Evolutionary conservation across 1,140 invertebrate genomes (phyloP).

Genomic region (Panagrolaimus sp.): DNA sequence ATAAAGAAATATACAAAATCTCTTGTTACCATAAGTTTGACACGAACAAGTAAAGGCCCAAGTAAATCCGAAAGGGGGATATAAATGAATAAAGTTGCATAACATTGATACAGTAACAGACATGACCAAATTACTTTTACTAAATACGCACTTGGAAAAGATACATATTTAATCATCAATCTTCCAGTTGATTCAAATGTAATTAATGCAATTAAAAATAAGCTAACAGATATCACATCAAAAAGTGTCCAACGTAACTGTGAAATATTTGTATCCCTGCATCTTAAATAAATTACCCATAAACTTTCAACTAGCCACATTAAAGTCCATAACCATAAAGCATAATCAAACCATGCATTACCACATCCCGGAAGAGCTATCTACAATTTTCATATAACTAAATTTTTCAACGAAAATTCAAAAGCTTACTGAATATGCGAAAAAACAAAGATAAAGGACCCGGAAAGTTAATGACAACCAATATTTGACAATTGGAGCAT

Average conservation of each 20-base stretch:
- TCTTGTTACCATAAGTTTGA: constrained; percentile 55
- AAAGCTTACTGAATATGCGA: constrained; percentile 43
- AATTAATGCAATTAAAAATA: constrained; percentile 18
- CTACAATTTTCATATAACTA: constrained; percentile 26
- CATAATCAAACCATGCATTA: constrained; percentile 34
- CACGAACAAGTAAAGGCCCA: constrained; percentile 50
- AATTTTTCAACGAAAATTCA: background rate
- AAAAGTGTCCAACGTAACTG: constrained; percentile 21
- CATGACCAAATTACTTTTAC: constrained; percentile 38
- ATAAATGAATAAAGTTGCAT: constrained; percentile 53
- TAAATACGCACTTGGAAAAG: constrained; percentile 27
- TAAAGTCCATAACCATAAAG: constrained; percentile 52
- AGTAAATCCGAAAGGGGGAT: constrained; percentile 48
- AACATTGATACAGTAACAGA: constrained; percentile 55
- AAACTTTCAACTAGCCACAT: constrained; percentile 49
- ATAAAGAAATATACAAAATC: constrained; percentile 55
- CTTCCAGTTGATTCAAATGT: background rate
- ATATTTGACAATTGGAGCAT: constrained; percentile 56
- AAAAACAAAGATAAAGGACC: constrained; percentile 44
- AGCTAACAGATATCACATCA: constrained; percentile 3
- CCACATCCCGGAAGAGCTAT: constrained; percentile 50
- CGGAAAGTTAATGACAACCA: constrained; percentile 54
- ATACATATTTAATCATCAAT: background rate
- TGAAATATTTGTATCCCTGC: background rate
- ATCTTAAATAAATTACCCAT: constrained; percentile 34